These are phyloP conservation scores for Enteromius afrohamiltoni DNA, from an alignment of 2,797 vertebrate genomes.

Conservation along the genomic window DNA sequence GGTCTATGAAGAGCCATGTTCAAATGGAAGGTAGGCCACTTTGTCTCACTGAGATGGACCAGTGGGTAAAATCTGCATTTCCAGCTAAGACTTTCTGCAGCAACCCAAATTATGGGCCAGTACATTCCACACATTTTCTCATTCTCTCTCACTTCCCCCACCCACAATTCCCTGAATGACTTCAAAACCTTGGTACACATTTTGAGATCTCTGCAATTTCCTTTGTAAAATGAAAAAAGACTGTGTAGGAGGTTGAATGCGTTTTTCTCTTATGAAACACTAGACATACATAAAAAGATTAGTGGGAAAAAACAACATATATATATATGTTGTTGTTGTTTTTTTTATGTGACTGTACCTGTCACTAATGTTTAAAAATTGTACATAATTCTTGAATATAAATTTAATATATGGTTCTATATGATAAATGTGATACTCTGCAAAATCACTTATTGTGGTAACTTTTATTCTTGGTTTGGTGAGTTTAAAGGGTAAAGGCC, in stretches of 20 bases:
- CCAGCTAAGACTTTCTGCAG: background rate
- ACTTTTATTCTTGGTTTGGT: background rate
- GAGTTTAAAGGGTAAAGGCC: background rate
- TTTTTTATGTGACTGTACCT: background rate
- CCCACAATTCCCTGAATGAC: slow-evolving; percentile 20
- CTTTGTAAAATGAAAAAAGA: slow-evolving; percentile 13
- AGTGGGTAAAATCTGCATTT: slow-evolving; percentile 1
- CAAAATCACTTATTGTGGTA: background rate
- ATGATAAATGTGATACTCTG: background rate
- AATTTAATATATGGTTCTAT: background rate
- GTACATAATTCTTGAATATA: background rate
- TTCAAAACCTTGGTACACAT: slow-evolving; percentile 14
- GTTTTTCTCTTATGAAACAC: background rate
- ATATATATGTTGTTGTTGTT: too few species aligned
- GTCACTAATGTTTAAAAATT: background rate
- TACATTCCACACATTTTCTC: slow-evolving; percentile 41
- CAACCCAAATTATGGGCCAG: slow-evolving; percentile 17
- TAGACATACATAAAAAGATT: slow-evolving; percentile 7
- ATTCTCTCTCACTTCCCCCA: slow-evolving; percentile 28
- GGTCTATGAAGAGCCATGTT: slow-evolving; percentile 2
- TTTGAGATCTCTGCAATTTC: slow-evolving; percentile 37
- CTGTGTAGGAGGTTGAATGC: slow-evolving; percentile 10
- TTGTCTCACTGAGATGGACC: background rate
- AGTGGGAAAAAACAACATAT: slow-evolving; percentile 1
- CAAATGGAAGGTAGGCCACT: background rate